Evolutionary conservation across 2,797 vertebrate species (phyloP).

Genomic region (Enteromius trimaculatus): DNA sequence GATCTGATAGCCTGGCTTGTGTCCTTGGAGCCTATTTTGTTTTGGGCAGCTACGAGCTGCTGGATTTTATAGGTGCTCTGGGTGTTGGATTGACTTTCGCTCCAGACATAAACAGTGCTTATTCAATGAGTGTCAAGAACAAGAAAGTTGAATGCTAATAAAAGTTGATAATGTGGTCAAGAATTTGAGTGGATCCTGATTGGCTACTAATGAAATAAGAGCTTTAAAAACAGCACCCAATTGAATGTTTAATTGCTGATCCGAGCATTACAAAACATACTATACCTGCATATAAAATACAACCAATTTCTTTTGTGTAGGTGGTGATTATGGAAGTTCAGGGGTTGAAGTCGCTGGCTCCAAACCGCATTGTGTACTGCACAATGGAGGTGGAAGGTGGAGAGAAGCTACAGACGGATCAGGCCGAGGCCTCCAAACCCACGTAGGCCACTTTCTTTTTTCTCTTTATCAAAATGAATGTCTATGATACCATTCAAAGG

Average conservation of each 20-base stretch:
- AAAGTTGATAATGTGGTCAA: slow-evolving; percentile 1
- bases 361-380: slow-evolving; percentile 97
- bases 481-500: not conserved
- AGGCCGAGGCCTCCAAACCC: slow-evolving; percentile 97
- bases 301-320: slow-evolving; percentile 70
- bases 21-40: slow-evolving; percentile 54
- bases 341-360: slow-evolving; percentile 92
- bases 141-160: slow-evolving; percentile 16
- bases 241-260: not conserved
- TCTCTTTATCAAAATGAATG: slow-evolving; percentile 16
- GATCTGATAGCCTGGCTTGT: slow-evolving; percentile 41
- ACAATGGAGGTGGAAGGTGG: slow-evolving; percentile 99
- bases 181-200: slow-evolving; percentile 2
- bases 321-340: slow-evolving; percentile 99
- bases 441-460: slow-evolving; percentile 81
- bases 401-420: slow-evolving; percentile 96
- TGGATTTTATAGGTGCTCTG: slow-evolving; percentile 35
- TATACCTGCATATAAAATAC: not conserved
- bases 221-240: not conserved
- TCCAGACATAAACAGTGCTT: slow-evolving; percentile 43
- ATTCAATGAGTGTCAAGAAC: slow-evolving; percentile 46
- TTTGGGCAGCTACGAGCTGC: slow-evolving; percentile 25
- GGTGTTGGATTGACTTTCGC: slow-evolving; percentile 49
- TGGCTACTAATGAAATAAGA: slow-evolving; percentile 13
- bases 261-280: not conserved